These are phyloP conservation scores for Acanthiza pusilla DNA, from an alignment of 2,797 vertebrate species.

Conservation along the genomic window DNA sequence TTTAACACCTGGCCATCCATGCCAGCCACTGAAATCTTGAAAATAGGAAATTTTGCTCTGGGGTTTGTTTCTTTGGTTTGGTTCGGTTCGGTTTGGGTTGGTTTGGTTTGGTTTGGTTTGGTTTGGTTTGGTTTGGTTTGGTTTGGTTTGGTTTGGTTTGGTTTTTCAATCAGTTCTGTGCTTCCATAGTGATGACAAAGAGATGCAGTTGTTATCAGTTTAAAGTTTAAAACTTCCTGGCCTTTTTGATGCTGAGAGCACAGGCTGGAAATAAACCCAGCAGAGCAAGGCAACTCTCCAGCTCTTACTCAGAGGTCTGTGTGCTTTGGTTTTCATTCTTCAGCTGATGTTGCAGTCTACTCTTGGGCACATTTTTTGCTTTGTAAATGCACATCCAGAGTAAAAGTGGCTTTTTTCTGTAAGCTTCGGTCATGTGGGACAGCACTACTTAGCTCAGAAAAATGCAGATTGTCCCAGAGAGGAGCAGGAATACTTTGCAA, in stretches of 20 bases:
- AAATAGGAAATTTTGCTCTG: not conserved
- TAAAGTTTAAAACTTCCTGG: not conserved
- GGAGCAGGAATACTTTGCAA: not conserved
- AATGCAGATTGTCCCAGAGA: not conserved
- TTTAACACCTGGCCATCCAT: not conserved
- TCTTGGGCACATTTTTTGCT: not conserved
- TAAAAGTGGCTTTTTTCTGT: not conserved
- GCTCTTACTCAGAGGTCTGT: not conserved
- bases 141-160: not conserved
- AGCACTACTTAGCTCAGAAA: not conserved
- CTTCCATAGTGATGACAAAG: not conserved
- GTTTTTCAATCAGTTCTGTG: not conserved
- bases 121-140: too few relatives aligned
- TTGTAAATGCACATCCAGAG: not conserved
- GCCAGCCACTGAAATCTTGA: not conserved
- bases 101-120: not conserved
- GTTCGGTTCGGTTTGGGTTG: too few relatives aligned
- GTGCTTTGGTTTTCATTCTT: not conserved
- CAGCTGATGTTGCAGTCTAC: not conserved
- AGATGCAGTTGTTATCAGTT: not conserved
- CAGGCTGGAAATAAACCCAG: not conserved
- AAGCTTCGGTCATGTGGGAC: not conserved
- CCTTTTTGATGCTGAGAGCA: not conserved
- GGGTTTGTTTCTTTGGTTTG: not conserved
- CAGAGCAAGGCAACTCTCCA: not conserved